Evolutionary conservation across 1,140 invertebrate genomes (phyloP).

Genomic region (Conus ventricosus): DNA sequence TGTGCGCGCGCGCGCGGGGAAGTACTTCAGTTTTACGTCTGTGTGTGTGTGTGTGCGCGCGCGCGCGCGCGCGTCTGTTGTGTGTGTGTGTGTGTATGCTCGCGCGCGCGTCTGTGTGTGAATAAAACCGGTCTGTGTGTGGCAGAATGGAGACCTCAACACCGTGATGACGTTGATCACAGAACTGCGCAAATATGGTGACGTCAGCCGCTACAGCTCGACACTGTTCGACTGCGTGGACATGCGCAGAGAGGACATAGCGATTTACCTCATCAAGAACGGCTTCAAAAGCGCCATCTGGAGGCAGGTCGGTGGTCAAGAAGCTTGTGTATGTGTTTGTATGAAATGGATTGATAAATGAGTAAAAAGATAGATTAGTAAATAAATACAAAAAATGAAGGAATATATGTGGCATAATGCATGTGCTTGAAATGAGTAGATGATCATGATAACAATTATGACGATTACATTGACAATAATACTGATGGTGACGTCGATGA

Average conservation of each 20-base stretch:
- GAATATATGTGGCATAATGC: no score
- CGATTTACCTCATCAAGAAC: slow-evolving; percentile 60
- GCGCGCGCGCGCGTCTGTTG: no score
- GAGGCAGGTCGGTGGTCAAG: slow-evolving; percentile 53
- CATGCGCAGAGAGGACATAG: slow-evolving; percentile 63
- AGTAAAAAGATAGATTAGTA: no score
- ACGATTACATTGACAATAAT: no score
- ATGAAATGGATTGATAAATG: neutral
- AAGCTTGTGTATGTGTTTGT: neutral
- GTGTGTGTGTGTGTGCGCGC: neutral
- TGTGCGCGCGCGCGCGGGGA: neutral
- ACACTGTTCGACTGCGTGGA: slow-evolving; percentile 67
- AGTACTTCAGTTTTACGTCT: no score
- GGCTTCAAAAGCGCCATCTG: slow-evolving; percentile 62
- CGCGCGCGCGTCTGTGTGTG: neutral
- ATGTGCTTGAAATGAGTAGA: no score
- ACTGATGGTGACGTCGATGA: neutral
- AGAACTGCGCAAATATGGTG: slow-evolving; percentile 55
- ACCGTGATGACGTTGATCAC: slow-evolving; percentile 56
- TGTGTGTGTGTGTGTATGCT: neutral
- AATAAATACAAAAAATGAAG: no score
- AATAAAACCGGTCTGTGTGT: neutral
- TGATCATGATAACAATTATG: no score
- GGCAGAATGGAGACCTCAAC: slow-evolving; percentile 59
- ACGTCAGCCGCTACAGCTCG: slow-evolving; percentile 56